Conservation (phyloP, 1,140 invertebrate species). For the Halictus rubicundus region DNA sequence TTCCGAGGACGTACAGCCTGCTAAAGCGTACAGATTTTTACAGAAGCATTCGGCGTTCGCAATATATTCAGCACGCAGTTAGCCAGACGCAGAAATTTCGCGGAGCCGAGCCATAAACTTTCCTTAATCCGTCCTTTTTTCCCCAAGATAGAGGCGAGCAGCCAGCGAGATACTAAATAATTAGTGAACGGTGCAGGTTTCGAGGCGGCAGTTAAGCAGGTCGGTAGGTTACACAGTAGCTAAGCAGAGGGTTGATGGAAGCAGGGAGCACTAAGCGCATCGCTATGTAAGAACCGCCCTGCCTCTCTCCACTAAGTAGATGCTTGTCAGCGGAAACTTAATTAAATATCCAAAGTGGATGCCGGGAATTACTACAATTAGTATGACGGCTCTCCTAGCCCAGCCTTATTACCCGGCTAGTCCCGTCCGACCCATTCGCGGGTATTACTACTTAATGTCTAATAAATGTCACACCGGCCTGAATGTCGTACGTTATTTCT, state of each 20-base stretch:
- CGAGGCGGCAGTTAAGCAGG: slow-evolving; percentile 56
- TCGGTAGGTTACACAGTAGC: slow-evolving; percentile 60
- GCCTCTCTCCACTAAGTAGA: slow-evolving; percentile 60
- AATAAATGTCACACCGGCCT: slow-evolving; percentile 78
- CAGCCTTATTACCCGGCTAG: slow-evolving; percentile 75
- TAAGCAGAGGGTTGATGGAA: slow-evolving; percentile 50
- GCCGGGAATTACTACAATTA: slow-evolving; percentile 80
- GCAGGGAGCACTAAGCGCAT: slow-evolving; percentile 33
- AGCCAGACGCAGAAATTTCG: neutral
- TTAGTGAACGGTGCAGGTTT: slow-evolving; percentile 54
- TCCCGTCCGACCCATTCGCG: slow-evolving; percentile 72
- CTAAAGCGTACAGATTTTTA: neutral
- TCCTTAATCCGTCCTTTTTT: slow-evolving; percentile 3
- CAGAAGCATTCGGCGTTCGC: neutral
- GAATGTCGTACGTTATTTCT: slow-evolving; percentile 61
- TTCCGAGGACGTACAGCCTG: neutral
- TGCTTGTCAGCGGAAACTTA: slow-evolving; percentile 80
- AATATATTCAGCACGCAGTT: neutral
- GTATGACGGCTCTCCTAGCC: slow-evolving; percentile 76
- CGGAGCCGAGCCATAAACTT: neutral
- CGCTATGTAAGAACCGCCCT: slow-evolving; percentile 54
- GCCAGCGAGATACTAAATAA: slow-evolving; percentile 54
- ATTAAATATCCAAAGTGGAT: slow-evolving; percentile 81
- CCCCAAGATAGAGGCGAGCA: neutral
- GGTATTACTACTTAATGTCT: slow-evolving; percentile 81